These are phyloP conservation scores for Agrochola litura DNA, from an alignment of 2,888 invertebrate species.

Conservation along the genomic window DNA sequence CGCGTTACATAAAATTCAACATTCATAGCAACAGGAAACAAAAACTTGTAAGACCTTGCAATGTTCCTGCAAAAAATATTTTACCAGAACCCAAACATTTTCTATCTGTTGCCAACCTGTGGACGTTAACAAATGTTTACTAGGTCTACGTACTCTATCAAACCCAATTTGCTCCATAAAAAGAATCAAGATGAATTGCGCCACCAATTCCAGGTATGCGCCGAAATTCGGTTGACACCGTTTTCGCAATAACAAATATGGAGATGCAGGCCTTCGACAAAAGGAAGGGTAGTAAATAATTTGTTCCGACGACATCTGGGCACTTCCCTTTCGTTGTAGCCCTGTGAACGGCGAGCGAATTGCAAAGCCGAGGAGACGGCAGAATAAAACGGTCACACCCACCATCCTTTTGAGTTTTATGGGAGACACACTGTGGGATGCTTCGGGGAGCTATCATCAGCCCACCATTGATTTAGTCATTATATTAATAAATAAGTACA, in stretches of 20 bases:
- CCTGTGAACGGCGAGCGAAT: slow-evolving; percentile 73
- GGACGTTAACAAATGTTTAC: slow-evolving; percentile 59
- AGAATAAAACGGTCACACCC: slow-evolving; percentile 86
- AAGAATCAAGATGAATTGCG: slow-evolving; percentile 68
- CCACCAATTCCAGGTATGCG: slow-evolving; percentile 65
- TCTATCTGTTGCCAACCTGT: slow-evolving; percentile 38
- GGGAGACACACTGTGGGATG: slow-evolving; percentile 63
- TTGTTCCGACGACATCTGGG: slow-evolving; percentile 88
- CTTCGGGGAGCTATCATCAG: slow-evolving; percentile 42
- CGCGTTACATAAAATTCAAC: background rate
- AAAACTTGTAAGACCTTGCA: slow-evolving; percentile 7
- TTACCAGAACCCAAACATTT: slow-evolving; percentile 22
- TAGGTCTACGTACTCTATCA: slow-evolving; percentile 62
- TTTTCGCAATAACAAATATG: slow-evolving; percentile 76
- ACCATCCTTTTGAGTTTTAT: slow-evolving; percentile 80
- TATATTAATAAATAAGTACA: background rate
- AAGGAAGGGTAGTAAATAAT: slow-evolving; percentile 88
- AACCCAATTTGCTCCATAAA: slow-evolving; percentile 65
- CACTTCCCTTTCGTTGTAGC: slow-evolving; percentile 86
- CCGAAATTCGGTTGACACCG: slow-evolving; percentile 67
- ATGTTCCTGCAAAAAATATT: slow-evolving; percentile 11
- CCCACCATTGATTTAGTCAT: slow-evolving; percentile 2
- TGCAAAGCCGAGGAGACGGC: slow-evolving; percentile 76
- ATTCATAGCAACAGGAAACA: background rate
- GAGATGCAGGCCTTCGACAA: slow-evolving; percentile 80